Evolutionary conservation across 2,113 vertebrate species (phyloP).

Genomic region (Brienomyrus brachyistius): DNA sequence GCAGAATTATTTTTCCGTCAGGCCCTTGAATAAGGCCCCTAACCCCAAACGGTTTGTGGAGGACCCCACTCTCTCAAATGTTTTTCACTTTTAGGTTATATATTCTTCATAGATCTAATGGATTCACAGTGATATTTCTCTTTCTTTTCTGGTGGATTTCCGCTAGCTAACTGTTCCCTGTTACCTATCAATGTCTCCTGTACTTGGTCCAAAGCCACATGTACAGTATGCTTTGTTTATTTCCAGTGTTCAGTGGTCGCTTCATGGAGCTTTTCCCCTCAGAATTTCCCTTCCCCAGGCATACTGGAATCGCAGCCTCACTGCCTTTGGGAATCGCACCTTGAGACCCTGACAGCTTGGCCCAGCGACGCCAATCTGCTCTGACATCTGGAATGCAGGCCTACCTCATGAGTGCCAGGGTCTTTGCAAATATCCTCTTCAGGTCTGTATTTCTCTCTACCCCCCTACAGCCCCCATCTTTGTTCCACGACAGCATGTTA

Average conservation of each 20-base stretch:
- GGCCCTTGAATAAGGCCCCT: not conserved
- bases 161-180: not conserved
- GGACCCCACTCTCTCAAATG: not conserved
- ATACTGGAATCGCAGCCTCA: not conserved
- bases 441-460: not conserved
- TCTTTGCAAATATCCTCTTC: not conserved
- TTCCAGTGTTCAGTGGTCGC: not conserved
- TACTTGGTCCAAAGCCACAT: not conserved
- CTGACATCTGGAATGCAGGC: slow-evolving; percentile 2
- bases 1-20: not conserved
- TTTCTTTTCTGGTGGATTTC: not conserved
- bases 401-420: not conserved
- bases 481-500: not conserved
- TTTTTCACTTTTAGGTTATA: not conserved
- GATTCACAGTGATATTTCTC: not conserved
- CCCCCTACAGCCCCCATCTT: not conserved
- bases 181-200: not conserved
- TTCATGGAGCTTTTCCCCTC: not conserved
- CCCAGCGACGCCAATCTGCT: not conserved
- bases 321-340: not conserved
- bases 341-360: not conserved
- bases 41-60: not conserved
- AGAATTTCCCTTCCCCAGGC: not conserved
- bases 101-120: not conserved
- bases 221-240: not conserved